phyloP scores from a whole-genome alignment of 2,113 vertebrate species.

The Sterrhoptilus dennistouni region DNA sequence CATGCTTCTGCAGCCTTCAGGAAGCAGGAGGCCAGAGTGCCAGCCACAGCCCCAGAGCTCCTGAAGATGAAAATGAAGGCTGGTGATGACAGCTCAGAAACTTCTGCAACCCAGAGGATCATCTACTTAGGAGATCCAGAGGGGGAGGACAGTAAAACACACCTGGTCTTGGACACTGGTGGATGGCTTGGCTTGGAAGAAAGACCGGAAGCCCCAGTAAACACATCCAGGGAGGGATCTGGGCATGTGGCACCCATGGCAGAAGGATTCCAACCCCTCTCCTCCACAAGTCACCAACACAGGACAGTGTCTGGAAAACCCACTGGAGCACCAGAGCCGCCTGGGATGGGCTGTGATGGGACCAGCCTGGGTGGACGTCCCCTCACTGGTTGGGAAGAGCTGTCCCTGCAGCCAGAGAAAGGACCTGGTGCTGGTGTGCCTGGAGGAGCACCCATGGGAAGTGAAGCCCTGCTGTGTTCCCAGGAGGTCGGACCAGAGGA shows the following conservation, averaged over 20 bases:
- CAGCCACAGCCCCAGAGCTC: conserved; percentile 2
- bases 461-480: background rate
- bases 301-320: background rate
- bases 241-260: accelerated
- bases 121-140: conserved; percentile 68
- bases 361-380: background rate
- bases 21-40: conserved; percentile 53
- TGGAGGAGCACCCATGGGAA: background rate
- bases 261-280: background rate
- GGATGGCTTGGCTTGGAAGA: background rate
- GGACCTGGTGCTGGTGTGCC: background rate
- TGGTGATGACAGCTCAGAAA: conserved; percentile 35
- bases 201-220: background rate
- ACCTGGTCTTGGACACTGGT: background rate
- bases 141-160: conserved; percentile 21
- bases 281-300: background rate
- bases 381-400: background rate
- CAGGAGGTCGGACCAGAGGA: background rate
- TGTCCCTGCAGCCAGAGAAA: background rate
- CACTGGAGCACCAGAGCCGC: background rate
- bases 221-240: background rate
- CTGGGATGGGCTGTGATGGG: background rate
- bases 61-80: conserved; percentile 65
- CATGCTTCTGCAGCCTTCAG: conserved; percentile 6
- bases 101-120: conserved; percentile 72